Evolutionary conservation across 53 echinoderm and acorn worm genomes (phyloP).

Genomic region (Echinometra lucunter): DNA sequence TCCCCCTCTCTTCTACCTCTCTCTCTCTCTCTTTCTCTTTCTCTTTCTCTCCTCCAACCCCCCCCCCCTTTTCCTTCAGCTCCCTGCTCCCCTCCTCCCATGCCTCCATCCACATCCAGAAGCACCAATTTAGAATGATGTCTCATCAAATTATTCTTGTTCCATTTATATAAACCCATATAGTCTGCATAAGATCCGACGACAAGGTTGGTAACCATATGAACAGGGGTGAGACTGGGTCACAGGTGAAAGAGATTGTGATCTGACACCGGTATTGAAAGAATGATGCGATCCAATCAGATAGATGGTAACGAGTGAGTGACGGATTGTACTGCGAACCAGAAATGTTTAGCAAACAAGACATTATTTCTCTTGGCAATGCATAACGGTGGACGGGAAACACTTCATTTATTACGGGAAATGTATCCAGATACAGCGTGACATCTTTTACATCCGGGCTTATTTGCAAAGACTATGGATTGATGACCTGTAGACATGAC

Average conservation of each 20-base stretch:
- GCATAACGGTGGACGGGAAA: conserved; percentile 28
- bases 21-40: no score
- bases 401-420: conserved; percentile 36
- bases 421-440: neutral
- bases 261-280: conserved; percentile 48
- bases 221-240: conserved; percentile 26
- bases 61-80: no score
- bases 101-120: neutral
- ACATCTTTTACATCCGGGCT: neutral
- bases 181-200: conserved; percentile 43
- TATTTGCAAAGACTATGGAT: neutral
- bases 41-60: no score
- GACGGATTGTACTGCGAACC: conserved; percentile 11
- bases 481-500: neutral
- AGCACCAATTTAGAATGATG: neutral
- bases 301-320: conserved; percentile 7
- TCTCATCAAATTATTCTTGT: conserved; percentile 53
- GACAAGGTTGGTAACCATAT: neutral
- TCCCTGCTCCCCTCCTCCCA: no score
- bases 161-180: conserved; percentile 1
- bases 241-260: conserved; percentile 26
- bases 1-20: no score
- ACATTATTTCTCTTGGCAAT: conserved; percentile 26
- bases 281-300: conserved; percentile 11
- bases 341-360: conserved; percentile 55